Percentiles rank a stretch among this genome's conserved stretches.
Evolutionary conservation across 2,797 vertebrate genomes (phyloP).

Genomic region (Sebastes hubbsi): DNA sequence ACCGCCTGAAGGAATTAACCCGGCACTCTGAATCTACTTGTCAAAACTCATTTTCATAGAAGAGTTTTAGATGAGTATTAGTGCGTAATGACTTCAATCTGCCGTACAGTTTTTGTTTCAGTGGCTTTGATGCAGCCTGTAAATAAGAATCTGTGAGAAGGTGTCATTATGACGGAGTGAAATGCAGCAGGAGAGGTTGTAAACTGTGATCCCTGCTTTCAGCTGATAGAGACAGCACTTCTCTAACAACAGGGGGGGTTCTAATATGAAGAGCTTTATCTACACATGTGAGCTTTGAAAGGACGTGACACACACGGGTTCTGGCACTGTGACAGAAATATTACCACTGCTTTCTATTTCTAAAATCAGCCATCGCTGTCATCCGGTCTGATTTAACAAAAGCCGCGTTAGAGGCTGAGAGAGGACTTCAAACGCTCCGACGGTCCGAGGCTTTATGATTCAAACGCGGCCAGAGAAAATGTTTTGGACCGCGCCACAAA

Average conservation of each 20-base stretch:
- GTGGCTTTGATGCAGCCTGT: not conserved
- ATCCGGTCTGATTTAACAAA: conserved; percentile 9
- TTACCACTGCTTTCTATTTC: not conserved
- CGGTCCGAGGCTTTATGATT: not conserved
- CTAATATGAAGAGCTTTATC: not conserved
- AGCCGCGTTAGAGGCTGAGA: not conserved
- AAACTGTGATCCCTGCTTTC: not conserved
- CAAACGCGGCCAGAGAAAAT: conserved; percentile 17
- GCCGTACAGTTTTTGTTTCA: not conserved
- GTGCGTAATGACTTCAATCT: not conserved
- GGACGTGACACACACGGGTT: not conserved
- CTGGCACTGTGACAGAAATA: not conserved
- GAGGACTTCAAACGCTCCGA: conserved; percentile 42
- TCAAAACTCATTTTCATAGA: not conserved
- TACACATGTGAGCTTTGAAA: not conserved
- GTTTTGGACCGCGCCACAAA: conserved; percentile 29
- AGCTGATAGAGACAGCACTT: not conserved
- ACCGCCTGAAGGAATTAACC: not conserved
- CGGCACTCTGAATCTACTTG: not conserved
- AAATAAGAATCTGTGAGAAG: not conserved
- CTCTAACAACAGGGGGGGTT: not conserved
- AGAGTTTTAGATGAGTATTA: not conserved
- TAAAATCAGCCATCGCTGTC: not conserved
- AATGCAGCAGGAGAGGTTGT: not conserved
- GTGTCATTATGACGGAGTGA: not conserved